phyloP scores from a whole-genome alignment of 2,797 vertebrate genomes.

The Ptychobarbus kaznakovi region DNA sequence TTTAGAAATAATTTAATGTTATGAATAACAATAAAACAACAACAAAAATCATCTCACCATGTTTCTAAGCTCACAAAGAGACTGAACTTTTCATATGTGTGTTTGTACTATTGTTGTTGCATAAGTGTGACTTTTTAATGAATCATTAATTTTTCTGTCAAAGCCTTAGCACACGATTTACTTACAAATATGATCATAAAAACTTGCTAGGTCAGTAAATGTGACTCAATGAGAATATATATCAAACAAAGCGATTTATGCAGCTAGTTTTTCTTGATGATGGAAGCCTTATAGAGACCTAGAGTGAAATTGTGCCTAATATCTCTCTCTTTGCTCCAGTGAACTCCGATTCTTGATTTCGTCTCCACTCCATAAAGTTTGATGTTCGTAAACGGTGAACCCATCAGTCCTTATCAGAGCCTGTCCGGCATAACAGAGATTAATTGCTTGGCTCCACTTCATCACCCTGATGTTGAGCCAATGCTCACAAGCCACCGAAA shows the following conservation, averaged over 20 bases:
- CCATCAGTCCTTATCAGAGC: slow-evolving; percentile 74
- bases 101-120: neutral
- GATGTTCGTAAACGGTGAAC: slow-evolving; percentile 74
- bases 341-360: slow-evolving; percentile 68
- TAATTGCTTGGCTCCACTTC: slow-evolving; percentile 74
- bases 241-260: slow-evolving; percentile 18
- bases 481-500: slow-evolving; percentile 45
- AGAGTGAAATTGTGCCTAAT: slow-evolving; percentile 68
- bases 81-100: neutral
- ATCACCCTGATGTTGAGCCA: slow-evolving; percentile 60
- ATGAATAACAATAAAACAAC: neutral
- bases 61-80: neutral
- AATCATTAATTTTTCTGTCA: neutral
- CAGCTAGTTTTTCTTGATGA: slow-evolving; percentile 22
- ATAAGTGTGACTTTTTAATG: neutral
- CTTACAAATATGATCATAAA: neutral
- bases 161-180: neutral
- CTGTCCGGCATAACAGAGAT: slow-evolving; percentile 69
- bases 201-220: neutral
- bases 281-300: slow-evolving; percentile 57
- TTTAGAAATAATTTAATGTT: neutral
- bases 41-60: too few species aligned
- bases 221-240: neutral
- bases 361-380: slow-evolving; percentile 72
- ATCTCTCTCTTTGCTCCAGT: slow-evolving; percentile 67